A percentile compares a stretch with the other conserved stretches of the same genome.
phyloP scores from a whole-genome alignment of 2,888 invertebrate species.

The Eubasilissa splendida region DNA sequence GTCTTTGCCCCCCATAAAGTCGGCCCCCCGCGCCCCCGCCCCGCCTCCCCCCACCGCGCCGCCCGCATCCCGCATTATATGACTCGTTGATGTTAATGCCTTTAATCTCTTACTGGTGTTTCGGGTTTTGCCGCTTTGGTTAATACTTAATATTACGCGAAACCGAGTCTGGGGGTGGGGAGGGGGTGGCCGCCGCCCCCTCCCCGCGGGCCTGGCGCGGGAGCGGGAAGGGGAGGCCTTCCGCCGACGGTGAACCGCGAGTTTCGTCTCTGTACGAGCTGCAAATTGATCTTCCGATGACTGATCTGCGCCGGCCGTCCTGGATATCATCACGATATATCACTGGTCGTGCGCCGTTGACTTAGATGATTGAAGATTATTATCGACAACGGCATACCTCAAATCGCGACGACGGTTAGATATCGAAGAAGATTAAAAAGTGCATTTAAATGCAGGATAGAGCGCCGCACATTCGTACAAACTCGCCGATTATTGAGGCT shows the following conservation, averaged over 20 bases:
- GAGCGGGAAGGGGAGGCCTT: not conserved
- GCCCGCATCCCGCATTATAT: conserved; percentile 53
- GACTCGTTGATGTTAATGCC: conserved; percentile 58
- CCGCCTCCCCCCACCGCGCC: conserved; percentile 36
- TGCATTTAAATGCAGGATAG: too few species aligned
- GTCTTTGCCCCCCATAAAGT: conserved; percentile 8
- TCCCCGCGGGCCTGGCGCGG: not conserved
- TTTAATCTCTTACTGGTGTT: conserved; percentile 59
- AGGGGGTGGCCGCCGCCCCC: conserved; percentile 27
- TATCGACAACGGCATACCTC: too few species aligned
- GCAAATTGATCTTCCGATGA: not conserved
- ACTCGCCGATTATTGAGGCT: too few species aligned
- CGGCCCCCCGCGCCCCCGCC: conserved; percentile 34
- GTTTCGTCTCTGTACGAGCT: conserved; percentile 1
- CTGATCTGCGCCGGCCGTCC: too few species aligned
- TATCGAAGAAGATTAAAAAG: too few species aligned
- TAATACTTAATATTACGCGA: conserved; percentile 58
- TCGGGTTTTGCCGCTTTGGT: conserved; percentile 58
- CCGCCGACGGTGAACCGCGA: conserved; percentile 8
- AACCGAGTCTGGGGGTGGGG: conserved; percentile 47
- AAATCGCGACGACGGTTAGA: too few species aligned
- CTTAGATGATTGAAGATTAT: too few species aligned
- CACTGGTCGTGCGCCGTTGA: too few species aligned
- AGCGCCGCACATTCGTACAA: too few species aligned
- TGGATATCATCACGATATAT: too few species aligned